These are phyloP conservation scores for Unio pictorum DNA, from an alignment of 2,888 invertebrate genomes.

Conservation along the genomic window DNA sequence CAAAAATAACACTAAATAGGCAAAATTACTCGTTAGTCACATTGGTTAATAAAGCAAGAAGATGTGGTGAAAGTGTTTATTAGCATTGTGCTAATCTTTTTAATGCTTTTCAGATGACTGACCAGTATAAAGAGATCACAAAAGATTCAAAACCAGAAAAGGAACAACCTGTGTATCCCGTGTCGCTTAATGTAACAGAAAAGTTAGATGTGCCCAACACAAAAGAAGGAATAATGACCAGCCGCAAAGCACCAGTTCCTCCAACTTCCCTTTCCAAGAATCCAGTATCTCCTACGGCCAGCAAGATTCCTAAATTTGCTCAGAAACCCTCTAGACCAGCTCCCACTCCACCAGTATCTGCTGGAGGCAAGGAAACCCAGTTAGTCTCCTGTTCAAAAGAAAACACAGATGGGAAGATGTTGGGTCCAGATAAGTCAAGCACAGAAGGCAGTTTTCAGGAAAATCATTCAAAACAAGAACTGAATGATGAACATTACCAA, in stretches of 20 bases:
- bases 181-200: neutral
- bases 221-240: neutral
- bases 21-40: too few species aligned
- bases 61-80: too few species aligned
- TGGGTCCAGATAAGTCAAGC: slow-evolving; percentile 3
- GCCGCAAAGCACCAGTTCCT: slow-evolving; percentile 2
- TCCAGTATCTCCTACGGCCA: slow-evolving; percentile 4
- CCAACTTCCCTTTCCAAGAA: slow-evolving; percentile 10
- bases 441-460: neutral
- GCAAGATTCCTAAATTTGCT: slow-evolving; percentile 21
- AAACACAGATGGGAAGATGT: slow-evolving; percentile 7
- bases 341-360: slow-evolving; percentile 4
- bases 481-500: slow-evolving; percentile 11
- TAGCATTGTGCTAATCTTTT: neutral
- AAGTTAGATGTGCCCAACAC: neutral
- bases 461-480: slow-evolving; percentile 1
- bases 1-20: too few species aligned
- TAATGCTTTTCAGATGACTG: slow-evolving; percentile 27
- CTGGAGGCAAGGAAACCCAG: slow-evolving; percentile 1
- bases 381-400: slow-evolving; percentile 13
- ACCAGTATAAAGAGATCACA: slow-evolving; percentile 15
- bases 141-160: neutral
- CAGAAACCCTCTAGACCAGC: slow-evolving; percentile 22
- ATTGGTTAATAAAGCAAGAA: too few species aligned
- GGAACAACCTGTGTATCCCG: too few species aligned